phyloP scores from a whole-genome alignment of 2,888 invertebrate genomes.

The Lithophane ornitopus region DNA sequence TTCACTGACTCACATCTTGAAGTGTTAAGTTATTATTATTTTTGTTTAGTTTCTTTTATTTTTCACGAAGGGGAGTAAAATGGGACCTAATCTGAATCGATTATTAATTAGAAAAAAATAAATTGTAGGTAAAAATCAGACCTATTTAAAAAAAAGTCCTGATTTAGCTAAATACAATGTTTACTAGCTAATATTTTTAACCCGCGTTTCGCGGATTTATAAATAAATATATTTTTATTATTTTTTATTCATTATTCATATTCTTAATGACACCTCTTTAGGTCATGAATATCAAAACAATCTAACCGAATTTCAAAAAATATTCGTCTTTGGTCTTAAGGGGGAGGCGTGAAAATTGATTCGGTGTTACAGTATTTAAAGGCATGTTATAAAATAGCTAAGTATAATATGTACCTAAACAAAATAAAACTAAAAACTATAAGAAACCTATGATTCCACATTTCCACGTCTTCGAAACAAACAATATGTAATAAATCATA shows the following conservation, averaged over 20 bases:
- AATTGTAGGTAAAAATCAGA: neutral
- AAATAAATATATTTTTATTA: too few species aligned
- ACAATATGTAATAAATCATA: neutral
- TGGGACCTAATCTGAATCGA: neutral
- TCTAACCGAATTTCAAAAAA: too few species aligned
- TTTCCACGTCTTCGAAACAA: neutral
- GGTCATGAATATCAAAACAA: too few species aligned
- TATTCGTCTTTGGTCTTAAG: too few species aligned
- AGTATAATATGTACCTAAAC: neutral
- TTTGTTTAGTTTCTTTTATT: conserved; percentile 46
- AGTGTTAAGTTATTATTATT: conserved; percentile 65
- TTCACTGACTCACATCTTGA: conserved; percentile 67
- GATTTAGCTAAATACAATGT: neutral
- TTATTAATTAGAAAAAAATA: neutral
- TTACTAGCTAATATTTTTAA: too few species aligned
- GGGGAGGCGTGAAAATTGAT: too few species aligned
- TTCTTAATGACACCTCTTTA: too few species aligned
- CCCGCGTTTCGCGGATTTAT: too few species aligned
- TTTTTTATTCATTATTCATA: too few species aligned
- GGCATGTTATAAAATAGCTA: neutral
- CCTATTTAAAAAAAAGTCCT: neutral
- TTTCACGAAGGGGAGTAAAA: neutral
- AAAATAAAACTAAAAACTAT: neutral
- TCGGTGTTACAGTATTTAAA: neutral
- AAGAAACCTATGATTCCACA: neutral